phyloP scores from a whole-genome alignment of 1,140 invertebrate genomes.

The Ostrea edulis region DNA sequence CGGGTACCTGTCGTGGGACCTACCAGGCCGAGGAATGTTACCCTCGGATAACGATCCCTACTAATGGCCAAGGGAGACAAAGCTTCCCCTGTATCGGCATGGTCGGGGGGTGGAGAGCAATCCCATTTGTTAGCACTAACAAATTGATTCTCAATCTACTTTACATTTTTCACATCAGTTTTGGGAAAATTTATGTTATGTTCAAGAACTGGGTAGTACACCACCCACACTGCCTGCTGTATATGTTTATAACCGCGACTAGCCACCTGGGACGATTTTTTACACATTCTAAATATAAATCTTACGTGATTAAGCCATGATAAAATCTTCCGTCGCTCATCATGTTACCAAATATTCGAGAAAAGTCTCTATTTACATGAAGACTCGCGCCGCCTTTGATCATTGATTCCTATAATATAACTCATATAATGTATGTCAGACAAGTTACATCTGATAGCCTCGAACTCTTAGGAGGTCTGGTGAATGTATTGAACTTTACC shows the following conservation, averaged over 20 bases:
- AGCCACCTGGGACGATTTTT: background rate
- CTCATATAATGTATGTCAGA: no score
- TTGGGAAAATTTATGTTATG: background rate
- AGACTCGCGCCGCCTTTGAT: background rate
- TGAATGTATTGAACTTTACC: no score
- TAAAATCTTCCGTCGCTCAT: background rate
- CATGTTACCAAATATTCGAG: background rate
- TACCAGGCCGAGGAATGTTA: constrained; percentile 2
- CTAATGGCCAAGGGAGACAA: background rate
- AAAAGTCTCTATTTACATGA: background rate
- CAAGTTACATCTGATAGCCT: no score
- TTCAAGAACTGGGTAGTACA: background rate
- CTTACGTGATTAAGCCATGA: background rate
- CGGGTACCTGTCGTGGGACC: background rate
- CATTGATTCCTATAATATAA: background rate
- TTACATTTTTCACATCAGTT: background rate
- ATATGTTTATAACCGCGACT: background rate
- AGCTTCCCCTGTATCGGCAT: background rate
- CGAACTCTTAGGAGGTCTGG: no score
- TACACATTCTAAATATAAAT: constrained; percentile 38
- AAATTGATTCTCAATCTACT: background rate
- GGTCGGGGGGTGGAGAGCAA: background rate
- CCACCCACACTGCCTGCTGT: background rate
- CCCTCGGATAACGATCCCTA: background rate
- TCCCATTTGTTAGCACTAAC: background rate